Evolutionary conservation across 2,888 invertebrate species (phyloP).

Genomic region (Drosophila kanekoi): DNA sequence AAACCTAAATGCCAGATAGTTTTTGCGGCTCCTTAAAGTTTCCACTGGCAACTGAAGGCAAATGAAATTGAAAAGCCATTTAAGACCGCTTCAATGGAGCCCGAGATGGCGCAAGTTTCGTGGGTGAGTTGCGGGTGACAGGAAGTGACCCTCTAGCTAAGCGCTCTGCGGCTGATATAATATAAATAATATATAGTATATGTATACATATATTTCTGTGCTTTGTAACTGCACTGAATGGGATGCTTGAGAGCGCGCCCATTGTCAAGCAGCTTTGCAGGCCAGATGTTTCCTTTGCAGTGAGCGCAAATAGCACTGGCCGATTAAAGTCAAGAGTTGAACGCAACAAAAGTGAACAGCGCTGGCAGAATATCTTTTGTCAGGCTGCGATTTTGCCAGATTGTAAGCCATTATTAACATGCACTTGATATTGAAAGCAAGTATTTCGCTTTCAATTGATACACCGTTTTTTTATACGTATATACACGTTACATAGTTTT

Average conservation of each 20-base stretch:
- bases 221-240: slow-evolving; percentile 13
- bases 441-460: too few relatives aligned
- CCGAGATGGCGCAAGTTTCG: slow-evolving; percentile 8
- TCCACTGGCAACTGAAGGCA: slow-evolving; percentile 27
- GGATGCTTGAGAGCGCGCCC: slow-evolving; percentile 6
- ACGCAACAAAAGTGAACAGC: slow-evolving; percentile 25
- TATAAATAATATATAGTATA: slow-evolving; percentile 8
- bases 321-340: slow-evolving; percentile 21
- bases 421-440: slow-evolving; percentile 4
- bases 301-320: not conserved
- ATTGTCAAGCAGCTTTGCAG: slow-evolving; percentile 25
- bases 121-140: slow-evolving; percentile 7
- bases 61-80: slow-evolving; percentile 76
- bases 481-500: too few relatives aligned
- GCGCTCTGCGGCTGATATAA: slow-evolving; percentile 9
- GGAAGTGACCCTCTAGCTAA: slow-evolving; percentile 16
- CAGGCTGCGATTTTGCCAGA: slow-evolving; percentile 15
- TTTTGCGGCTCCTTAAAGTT: slow-evolving; percentile 43
- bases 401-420: slow-evolving; percentile 13
- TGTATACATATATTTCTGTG: not conserved
- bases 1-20: slow-evolving; percentile 36
- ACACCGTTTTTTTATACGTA: too few relatives aligned
- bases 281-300: not conserved
- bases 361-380: slow-evolving; percentile 19
- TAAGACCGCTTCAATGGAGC: slow-evolving; percentile 47